phyloP scores from a whole-genome alignment of 2,797 vertebrate species.

The Podarcis lilfordi region DNA sequence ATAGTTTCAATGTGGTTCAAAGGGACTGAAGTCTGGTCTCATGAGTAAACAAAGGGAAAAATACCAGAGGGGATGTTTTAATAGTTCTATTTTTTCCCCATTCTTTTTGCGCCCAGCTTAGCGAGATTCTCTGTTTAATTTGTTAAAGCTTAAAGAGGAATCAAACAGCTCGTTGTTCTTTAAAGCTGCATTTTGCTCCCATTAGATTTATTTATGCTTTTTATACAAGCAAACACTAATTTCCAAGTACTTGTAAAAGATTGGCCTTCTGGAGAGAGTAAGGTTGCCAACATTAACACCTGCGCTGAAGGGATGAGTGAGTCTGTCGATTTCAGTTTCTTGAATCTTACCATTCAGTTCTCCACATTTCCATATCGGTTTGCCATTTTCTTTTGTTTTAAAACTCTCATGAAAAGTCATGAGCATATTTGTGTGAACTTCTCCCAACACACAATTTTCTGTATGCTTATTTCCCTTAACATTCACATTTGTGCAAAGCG shows the following conservation, averaged over 20 bases:
- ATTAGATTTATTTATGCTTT: neutral
- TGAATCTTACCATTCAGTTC: too few relatives aligned
- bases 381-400: too few relatives aligned
- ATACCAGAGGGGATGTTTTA: constrained; percentile 73
- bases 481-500: too few relatives aligned
- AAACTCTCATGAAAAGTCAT: too few relatives aligned
- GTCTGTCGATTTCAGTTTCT: too few relatives aligned
- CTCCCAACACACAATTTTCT: too few relatives aligned
- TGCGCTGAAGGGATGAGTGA: too few relatives aligned
- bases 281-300: too few relatives aligned
- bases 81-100: constrained; percentile 45
- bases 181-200: neutral
- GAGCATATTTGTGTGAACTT: too few relatives aligned
- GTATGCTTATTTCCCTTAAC: too few relatives aligned
- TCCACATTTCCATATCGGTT: too few relatives aligned
- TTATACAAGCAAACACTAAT: neutral
- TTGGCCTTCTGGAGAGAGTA: too few relatives aligned
- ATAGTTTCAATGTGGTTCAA: constrained; percentile 59
- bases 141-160: constrained; percentile 17
- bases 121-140: constrained; percentile 63
- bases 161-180: neutral
- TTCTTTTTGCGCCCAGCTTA: constrained; percentile 65
- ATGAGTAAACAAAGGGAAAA: constrained; percentile 75
- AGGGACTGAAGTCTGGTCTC: constrained; percentile 69
- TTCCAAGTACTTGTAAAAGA: neutral